A percentile compares a stretch with the other conserved stretches of the same genome.
Conservation (phyloP, 2,888 invertebrate genomes). For the Proisotoma minuta region DNA sequence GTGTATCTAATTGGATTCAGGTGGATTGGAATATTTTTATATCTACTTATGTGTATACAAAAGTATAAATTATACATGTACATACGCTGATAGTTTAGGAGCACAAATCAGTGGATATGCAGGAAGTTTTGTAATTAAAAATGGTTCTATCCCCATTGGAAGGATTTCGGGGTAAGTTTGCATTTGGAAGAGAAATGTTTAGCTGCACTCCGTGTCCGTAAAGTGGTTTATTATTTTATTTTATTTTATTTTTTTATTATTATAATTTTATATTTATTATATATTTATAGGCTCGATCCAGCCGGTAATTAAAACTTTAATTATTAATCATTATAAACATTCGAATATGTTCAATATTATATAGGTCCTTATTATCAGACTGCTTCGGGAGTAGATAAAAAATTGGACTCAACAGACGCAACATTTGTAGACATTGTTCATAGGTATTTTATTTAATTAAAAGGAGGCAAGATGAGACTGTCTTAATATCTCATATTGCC, state of each 20-base stretch:
- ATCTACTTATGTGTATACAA: not conserved
- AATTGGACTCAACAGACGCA: slow-evolving; percentile 12
- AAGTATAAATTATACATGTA: not conserved
- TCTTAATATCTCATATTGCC: too few relatives aligned
- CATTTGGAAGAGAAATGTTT: not conserved
- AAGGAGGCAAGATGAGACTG: slow-evolving; percentile 16
- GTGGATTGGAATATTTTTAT: not conserved
- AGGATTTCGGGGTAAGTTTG: slow-evolving; percentile 23
- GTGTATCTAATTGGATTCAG: slow-evolving; percentile 32
- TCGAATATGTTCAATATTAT: too few relatives aligned
- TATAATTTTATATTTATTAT: not conserved
- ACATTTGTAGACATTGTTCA: slow-evolving; percentile 30
- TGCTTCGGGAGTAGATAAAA: slow-evolving; percentile 20
- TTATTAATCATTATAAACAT: too few relatives aligned
- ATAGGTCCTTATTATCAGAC: slow-evolving; percentile 28
- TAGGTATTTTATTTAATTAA: too few relatives aligned
- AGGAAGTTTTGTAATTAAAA: slow-evolving; percentile 21
- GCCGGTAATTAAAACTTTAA: too few relatives aligned
- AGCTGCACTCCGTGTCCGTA: too few relatives aligned
- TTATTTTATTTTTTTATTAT: not conserved
- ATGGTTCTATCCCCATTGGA: slow-evolving; percentile 20
- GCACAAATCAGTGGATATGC: slow-evolving; percentile 24
- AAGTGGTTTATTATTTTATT: too few relatives aligned
- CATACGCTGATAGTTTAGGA: slow-evolving; percentile 5
- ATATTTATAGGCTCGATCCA: slow-evolving; percentile 18